These are phyloP conservation scores for Metallyticus violacea DNA, from an alignment of 2,888 invertebrate species.

Conservation along the genomic window DNA sequence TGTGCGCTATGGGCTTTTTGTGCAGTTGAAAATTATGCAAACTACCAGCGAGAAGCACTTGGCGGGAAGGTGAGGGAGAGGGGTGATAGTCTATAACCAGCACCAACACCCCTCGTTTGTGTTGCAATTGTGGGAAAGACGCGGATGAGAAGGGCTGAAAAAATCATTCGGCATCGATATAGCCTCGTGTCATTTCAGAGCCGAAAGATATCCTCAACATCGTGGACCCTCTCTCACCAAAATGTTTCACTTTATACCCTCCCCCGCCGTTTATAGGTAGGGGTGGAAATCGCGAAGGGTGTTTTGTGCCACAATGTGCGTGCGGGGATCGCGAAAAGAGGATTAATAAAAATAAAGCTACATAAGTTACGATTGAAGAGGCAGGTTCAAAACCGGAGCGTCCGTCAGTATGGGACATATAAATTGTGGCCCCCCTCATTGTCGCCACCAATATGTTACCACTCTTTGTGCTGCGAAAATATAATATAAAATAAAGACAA, in stretches of 20 bases:
- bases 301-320: neutral
- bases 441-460: neutral
- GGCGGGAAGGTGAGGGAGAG: neutral
- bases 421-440: neutral
- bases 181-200: neutral
- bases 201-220: neutral
- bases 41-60: neutral
- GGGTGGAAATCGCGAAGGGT: neutral
- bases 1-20: neutral
- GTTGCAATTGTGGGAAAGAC: neutral
- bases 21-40: slow-evolving; percentile 10
- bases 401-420: neutral
- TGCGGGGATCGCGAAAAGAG: neutral
- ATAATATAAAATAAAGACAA: neutral
- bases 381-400: neutral
- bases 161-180: neutral
- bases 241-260: slow-evolving; percentile 1
- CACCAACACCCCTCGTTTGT: neutral
- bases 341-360: slow-evolving; percentile 29
- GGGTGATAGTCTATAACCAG: slow-evolving; percentile 1
- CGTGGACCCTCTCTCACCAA: neutral
- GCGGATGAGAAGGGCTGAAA: neutral
- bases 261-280: neutral
- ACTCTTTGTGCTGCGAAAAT: neutral
- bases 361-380: slow-evolving; percentile 25